Conservation (phyloP, 2,113 vertebrate species). For the Collichthys lucidus region DNA sequence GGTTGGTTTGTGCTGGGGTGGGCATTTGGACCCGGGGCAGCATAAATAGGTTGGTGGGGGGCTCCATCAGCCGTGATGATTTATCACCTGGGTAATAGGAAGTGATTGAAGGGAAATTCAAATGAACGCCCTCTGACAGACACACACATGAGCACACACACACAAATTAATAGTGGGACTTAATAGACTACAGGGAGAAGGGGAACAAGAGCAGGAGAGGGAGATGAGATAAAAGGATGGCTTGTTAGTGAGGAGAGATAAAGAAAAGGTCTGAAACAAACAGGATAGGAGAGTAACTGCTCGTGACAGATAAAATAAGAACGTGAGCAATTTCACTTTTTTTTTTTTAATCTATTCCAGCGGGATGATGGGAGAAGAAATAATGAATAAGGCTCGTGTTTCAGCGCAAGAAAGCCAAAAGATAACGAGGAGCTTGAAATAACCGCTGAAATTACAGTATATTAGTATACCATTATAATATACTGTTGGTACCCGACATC, state of each 20-base stretch:
- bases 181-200: slow-evolving; percentile 82
- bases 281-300: slow-evolving; percentile 41
- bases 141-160: slow-evolving; percentile 59
- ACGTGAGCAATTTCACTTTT: slow-evolving; percentile 44
- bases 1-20: slow-evolving; percentile 69
- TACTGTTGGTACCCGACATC: slow-evolving; percentile 30
- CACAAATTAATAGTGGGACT: slow-evolving; percentile 82
- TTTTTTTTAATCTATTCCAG: slow-evolving; percentile 42
- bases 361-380: slow-evolving; percentile 26
- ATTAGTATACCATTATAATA: slow-evolving; percentile 50
- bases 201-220: slow-evolving; percentile 55
- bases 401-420: slow-evolving; percentile 44
- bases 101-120: slow-evolving; percentile 99
- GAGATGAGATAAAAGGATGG: slow-evolving; percentile 65
- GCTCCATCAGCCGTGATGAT: slow-evolving; percentile 85
- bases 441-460: slow-evolving; percentile 45
- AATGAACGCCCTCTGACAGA: slow-evolving; percentile 96
- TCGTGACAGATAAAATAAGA: slow-evolving; percentile 56
- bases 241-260: slow-evolving; percentile 60
- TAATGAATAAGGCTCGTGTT: slow-evolving; percentile 54
- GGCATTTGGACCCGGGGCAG: slow-evolving; percentile 85
- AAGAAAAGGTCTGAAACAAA: slow-evolving; percentile 64
- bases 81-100: slow-evolving; percentile 98
- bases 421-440: slow-evolving; percentile 45
- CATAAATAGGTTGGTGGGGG: slow-evolving; percentile 63